These are phyloP conservation scores for Staurois parvus DNA, from an alignment of 2,797 vertebrate species.

Conservation along the genomic window DNA sequence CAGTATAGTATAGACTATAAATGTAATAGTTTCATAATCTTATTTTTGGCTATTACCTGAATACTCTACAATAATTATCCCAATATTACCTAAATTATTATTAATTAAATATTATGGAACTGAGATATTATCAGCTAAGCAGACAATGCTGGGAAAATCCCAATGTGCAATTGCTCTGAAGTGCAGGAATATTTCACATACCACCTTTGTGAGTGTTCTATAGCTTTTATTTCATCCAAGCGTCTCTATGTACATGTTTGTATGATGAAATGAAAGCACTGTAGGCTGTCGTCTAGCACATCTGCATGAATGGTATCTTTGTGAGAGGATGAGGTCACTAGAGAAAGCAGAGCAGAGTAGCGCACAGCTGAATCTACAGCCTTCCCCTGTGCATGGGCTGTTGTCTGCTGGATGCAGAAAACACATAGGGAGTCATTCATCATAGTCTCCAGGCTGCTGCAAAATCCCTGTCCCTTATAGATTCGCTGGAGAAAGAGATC, in stretches of 20 bases:
- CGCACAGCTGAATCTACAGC: constrained; percentile 89
- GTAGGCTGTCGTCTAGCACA: constrained; percentile 81
- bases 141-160: constrained; percentile 11
- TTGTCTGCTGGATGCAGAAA: constrained; percentile 49
- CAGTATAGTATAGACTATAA: too few species aligned
- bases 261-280: constrained; percentile 90
- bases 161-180: constrained; percentile 29
- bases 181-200: constrained; percentile 41
- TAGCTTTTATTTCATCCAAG: constrained; percentile 78
- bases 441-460: constrained; percentile 39
- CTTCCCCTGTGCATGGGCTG: constrained; percentile 54
- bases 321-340: constrained; percentile 93
- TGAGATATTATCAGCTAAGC: not conserved
- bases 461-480: constrained; percentile 8
- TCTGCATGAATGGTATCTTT: constrained; percentile 97
- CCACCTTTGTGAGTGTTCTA: constrained; percentile 67
- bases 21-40: too few species aligned
- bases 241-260: constrained; percentile 85
- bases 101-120: constrained; percentile 2
- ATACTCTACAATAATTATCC: not conserved
- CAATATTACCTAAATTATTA: too few species aligned
- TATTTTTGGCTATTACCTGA: too few species aligned
- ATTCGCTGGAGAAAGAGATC: constrained; percentile 2
- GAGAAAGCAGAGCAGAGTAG: constrained; percentile 91
- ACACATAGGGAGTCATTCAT: constrained; percentile 59